Conservation (phyloP, 2,113 vertebrate genomes). For the Heterochromis multidens region DNA sequence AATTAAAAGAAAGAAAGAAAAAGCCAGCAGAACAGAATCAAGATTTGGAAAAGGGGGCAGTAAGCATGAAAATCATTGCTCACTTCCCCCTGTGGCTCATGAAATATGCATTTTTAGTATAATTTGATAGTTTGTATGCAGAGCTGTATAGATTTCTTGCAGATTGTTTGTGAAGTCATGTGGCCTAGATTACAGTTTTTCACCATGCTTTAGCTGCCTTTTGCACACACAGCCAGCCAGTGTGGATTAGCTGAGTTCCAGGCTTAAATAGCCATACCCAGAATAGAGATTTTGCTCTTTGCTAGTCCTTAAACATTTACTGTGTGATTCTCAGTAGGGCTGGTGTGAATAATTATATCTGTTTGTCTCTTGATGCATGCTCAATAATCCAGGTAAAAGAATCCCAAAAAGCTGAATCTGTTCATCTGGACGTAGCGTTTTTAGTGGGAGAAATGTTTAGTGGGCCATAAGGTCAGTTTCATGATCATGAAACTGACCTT, state of each 20-base stretch:
- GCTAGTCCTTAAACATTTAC: conserved; percentile 12
- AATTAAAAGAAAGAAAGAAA: background rate
- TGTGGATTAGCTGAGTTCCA: conserved; percentile 35
- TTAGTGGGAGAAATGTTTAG: too few relatives aligned
- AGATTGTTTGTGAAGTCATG: conserved; percentile 43
- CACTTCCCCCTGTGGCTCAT: conserved; percentile 35
- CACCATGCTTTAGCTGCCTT: conserved; percentile 21
- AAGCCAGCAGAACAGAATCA: background rate
- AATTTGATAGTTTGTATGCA: conserved; percentile 48
- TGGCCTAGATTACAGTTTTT: conserved; percentile 35
- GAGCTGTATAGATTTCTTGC: conserved; percentile 33
- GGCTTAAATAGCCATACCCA: conserved; percentile 16
- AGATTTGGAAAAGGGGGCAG: background rate
- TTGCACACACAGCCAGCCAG: conserved; percentile 33
- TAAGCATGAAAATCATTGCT: conserved; percentile 22
- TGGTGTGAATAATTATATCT: background rate
- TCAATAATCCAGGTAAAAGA: too few relatives aligned
- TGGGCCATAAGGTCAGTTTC: too few relatives aligned
- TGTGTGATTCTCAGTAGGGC: background rate
- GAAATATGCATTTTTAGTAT: conserved; percentile 48
- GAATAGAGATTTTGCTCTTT: conserved; percentile 31
- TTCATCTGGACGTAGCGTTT: too few relatives aligned
- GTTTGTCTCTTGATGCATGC: too few relatives aligned
- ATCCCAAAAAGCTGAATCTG: too few relatives aligned
- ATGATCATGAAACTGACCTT: too few relatives aligned